phyloP scores from a whole-genome alignment of 2,113 vertebrate species.

The Neogobius melanostomus region DNA sequence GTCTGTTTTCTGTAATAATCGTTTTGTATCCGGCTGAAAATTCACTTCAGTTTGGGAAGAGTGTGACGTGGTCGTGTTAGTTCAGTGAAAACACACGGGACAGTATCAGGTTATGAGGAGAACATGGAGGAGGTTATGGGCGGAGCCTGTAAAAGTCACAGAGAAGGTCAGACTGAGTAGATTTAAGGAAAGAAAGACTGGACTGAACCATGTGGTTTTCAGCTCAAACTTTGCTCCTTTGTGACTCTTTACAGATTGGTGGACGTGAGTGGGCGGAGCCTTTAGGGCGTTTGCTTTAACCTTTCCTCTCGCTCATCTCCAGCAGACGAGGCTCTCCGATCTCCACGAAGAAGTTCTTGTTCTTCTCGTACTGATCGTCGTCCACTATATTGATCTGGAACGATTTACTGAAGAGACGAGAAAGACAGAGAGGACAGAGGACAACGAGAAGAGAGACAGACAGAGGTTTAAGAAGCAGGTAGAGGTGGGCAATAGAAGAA shows the following conservation, averaged over 20 bases:
- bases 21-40: no score
- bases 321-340: constrained; percentile 91
- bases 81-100: not conserved
- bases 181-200: no score
- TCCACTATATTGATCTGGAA: constrained; percentile 96
- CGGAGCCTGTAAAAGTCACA: not conserved
- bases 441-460: not conserved
- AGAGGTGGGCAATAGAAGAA: not conserved
- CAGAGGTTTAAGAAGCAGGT: not conserved
- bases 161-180: no score
- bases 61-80: not conserved
- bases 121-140: constrained; percentile 1
- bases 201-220: no score
- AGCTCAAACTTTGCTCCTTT: no score
- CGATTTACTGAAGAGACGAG: constrained; percentile 88
- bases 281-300: constrained; percentile 46
- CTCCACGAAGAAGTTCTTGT: constrained; percentile 99
- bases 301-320: constrained; percentile 99
- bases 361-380: constrained; percentile 99
- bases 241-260: no score
- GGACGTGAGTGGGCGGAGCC: no score
- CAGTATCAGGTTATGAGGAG: no score
- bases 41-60: constrained; percentile 5
- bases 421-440: constrained; percentile 20
- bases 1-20: no score